phyloP scores from a whole-genome alignment of 1,140 invertebrate genomes.

The Tribolium castaneum region DNA sequence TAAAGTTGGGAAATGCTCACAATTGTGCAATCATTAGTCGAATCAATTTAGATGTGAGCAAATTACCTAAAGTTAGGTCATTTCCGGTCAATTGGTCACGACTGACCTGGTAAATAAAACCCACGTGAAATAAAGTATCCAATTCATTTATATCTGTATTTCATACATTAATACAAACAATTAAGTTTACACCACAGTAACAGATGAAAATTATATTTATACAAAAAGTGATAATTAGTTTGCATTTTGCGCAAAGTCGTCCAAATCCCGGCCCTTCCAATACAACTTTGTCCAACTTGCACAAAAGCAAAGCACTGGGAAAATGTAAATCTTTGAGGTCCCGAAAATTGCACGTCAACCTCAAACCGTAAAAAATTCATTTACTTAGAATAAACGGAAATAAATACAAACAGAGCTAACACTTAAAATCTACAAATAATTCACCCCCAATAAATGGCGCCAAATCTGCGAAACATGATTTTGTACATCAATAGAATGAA shows the following conservation, averaged over 20 bases:
- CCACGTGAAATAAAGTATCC: constrained; percentile 14
- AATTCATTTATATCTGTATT: constrained; percentile 22
- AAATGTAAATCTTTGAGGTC: background rate
- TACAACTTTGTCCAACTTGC: background rate
- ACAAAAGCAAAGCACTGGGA: constrained; percentile 1
- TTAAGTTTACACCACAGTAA: constrained; percentile 21
- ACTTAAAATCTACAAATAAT: constrained; percentile 18
- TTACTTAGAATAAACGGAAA: constrained; percentile 13
- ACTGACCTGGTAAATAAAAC: background rate
- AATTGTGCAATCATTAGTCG: background rate
- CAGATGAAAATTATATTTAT: constrained; percentile 15
- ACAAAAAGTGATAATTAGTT: background rate
- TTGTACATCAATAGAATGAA: constrained; percentile 1
- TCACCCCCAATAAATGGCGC: background rate
- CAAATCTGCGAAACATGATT: constrained; percentile 1
- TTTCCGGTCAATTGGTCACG: background rate
- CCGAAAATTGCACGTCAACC: constrained; percentile 15
- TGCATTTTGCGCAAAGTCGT: background rate
- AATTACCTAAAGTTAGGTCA: constrained; percentile 4
- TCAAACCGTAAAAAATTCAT: constrained; percentile 1
- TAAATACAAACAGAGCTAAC: constrained; percentile 30
- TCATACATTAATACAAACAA: constrained; percentile 31
- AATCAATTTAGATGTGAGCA: background rate
- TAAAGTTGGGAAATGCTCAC: background rate
- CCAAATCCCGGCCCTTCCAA: background rate